Base-by-base conservation (phyloP, 2,797 vertebrate species). In the Novumbra hubbsi region DNA sequence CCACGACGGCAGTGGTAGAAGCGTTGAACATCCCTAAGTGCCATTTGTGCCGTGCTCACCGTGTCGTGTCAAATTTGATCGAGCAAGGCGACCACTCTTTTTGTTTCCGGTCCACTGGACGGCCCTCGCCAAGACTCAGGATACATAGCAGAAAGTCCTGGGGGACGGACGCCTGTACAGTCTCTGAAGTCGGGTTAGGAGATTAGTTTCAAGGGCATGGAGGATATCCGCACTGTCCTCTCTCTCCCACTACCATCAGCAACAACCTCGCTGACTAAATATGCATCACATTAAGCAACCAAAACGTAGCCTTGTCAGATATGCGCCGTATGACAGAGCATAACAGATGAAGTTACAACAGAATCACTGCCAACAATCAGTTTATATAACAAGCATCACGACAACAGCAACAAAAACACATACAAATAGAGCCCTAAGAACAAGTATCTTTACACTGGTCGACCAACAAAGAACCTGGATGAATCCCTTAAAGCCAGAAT, bases 201-300 rank as follows among this genome's bases (percentile, higher is more conserved):
- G 81, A 80, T 86, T 69, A 72, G 78, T 45, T 81, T 80, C 82
- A 87, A 82, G 80, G 79, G 77, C 69, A 71, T 19, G 21, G 30
- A 71, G 12, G 32, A 71, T 41, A 19, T 71, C 28, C 52, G 21
- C 64, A 74, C 19, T 64, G 34, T 1, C 1, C 55, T 8, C 9
- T 48, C 52, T n/a, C n/a, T n/a, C 52, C n/a, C n/a, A 9, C 55
- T 60, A 60, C 24, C 55, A 24, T 27, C 55, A 12, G 21, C 55
- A 27, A 14, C 21, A 60, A 60, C 24, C 55, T 27, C 55, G 14
- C 55, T 60, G 21, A 9, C 55, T 5, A 60, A 24, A 57, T 21
- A 21, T 57, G 55, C 24, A 27, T 60, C 3, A 24, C 55, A 60
- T 60, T 24, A 60, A 0, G 55, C 55, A 24, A 60, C 12, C 55